Base-by-base conservation (phyloP, 2,797 vertebrate species). In the Neosilurus mollespiculum region DNA sequence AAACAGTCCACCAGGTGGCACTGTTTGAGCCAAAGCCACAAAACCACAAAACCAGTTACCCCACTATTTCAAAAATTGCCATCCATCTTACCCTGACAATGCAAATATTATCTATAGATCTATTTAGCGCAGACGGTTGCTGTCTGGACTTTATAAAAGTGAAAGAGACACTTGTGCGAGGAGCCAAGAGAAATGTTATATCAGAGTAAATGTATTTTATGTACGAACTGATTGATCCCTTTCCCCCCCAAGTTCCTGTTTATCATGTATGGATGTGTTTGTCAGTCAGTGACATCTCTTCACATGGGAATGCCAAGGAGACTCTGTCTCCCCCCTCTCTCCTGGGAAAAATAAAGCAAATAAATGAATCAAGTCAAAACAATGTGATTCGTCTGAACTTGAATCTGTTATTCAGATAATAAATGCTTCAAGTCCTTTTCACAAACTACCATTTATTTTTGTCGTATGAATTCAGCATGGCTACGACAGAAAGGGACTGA, bases 131-230 rank as follows among this genome's bases (percentile, higher is more conserved):
- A 94, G 93, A 92, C 84, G 90, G 92, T 91, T 90, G 90, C 93
- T 94, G 90, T 92, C 91, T 93, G 93, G 93, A 87, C 82, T 90
- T 88, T 91, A 88, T n/a, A 81, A 22, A 94, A 91, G 88, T 81
- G 91, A 85, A 91, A 89, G 89, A 89, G 91, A 92, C 91, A 90
- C 83, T 87, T 87, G 86, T 86, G 81, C 64, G 81, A 82, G 85
- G 72, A 90, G 88, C 90, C 86, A 90, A 84, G 85, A 91, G 84
- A 82, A 85, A 85, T 85, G 86, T 88, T 89, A 85, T 90, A 93
- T 93, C 94, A 93, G 93, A 95, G 88, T 94, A 94, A 92, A 95
- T 95, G 94, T 95, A 95, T 95, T 95, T 95, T 95, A 95, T 94
- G 94, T 94, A 95, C 92, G 92, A 90, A 94, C 90, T 92, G 90